Evolutionary conservation across 2,113 vertebrate genomes (phyloP).

Genomic region (Pygoscelis adeliae): DNA sequence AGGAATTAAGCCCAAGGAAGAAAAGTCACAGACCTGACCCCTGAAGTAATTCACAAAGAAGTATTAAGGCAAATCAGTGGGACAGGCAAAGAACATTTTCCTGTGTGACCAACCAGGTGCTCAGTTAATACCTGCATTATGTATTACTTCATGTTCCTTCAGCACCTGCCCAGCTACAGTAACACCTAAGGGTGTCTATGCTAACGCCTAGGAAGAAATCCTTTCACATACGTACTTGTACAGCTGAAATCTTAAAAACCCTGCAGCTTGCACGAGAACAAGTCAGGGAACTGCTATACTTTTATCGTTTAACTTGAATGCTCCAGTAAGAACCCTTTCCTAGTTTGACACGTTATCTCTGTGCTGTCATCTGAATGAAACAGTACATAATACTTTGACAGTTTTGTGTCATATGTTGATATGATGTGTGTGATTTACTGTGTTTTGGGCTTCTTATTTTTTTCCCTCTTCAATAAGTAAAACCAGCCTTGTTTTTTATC

Average conservation of each 20-base stretch:
- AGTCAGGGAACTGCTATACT: not conserved
- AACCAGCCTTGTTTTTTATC: not conserved
- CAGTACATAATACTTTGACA: not conserved
- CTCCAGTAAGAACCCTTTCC: not conserved
- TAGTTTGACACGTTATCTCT: not conserved
- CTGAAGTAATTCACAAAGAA: not conserved
- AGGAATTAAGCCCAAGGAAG: not conserved
- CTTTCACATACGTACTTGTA: not conserved
- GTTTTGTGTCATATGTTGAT: not conserved
- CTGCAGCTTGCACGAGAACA: not conserved
- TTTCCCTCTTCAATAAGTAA: rapidly evolving
- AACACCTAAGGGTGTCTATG: not conserved
- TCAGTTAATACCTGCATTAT: not conserved
- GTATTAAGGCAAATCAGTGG: not conserved
- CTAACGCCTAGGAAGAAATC: not conserved
- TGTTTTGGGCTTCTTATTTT: not conserved
- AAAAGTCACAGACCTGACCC: not conserved
- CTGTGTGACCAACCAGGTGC: not conserved
- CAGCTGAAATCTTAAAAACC: not conserved
- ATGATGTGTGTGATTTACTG: not conserved
- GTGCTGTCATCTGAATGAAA: not conserved
- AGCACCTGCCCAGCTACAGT: not conserved
- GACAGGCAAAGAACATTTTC: not conserved
- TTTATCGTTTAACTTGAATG: not conserved
- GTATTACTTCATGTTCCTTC: not conserved